Evolutionary conservation across 1,140 invertebrate genomes (phyloP).

Genomic region (Sitobion miscanthi): DNA sequence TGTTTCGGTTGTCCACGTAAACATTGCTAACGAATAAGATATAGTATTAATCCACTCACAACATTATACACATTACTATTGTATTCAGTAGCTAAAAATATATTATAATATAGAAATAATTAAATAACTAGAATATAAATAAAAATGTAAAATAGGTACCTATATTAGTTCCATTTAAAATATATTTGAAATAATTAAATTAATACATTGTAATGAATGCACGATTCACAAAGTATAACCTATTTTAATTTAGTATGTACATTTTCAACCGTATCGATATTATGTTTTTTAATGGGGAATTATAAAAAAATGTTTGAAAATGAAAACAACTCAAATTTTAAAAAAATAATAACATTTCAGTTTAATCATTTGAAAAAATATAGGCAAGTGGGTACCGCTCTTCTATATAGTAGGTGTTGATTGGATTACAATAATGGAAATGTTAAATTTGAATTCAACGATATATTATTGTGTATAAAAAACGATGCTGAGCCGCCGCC

Average conservation of each 20-base stretch:
- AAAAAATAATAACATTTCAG: background rate
- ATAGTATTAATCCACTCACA: background rate
- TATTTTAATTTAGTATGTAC: background rate
- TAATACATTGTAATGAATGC: background rate
- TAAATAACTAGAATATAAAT: too few relatives aligned
- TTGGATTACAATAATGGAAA: too few relatives aligned
- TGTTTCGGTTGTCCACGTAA: background rate
- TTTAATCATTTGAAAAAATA: background rate
- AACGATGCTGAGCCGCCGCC: too few relatives aligned
- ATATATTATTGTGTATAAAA: too few relatives aligned
- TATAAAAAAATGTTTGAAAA: too few relatives aligned
- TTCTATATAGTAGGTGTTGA: too few relatives aligned
- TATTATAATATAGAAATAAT: background rate
- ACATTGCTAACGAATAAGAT: background rate
- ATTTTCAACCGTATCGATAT: background rate
- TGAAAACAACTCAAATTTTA: too few relatives aligned
- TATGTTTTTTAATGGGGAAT: too few relatives aligned
- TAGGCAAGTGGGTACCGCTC: too few relatives aligned
- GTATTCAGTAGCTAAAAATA: background rate
- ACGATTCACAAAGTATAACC: background rate
- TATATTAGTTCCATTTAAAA: background rate
- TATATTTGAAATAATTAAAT: too few relatives aligned
- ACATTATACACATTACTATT: background rate
- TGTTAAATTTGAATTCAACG: too few relatives aligned
- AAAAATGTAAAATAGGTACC: background rate